Base-by-base conservation (phyloP, 2,888 invertebrate genomes). In the Phasia obesa region DNA sequence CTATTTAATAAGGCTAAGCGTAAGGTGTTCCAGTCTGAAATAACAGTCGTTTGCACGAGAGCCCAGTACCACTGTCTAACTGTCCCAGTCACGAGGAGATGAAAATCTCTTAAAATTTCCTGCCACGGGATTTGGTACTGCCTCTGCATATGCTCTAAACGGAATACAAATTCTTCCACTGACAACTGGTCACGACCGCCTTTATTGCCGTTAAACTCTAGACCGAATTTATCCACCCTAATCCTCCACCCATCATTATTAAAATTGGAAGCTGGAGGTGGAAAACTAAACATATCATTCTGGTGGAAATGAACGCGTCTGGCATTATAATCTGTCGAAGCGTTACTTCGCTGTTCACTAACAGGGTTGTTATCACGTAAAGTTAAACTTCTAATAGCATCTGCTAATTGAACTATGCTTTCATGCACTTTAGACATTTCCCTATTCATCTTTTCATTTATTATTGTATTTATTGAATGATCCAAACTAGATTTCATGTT, bases 61-160 rank as follows among this genome's bases (percentile, higher is more conserved):
- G n/a, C n/a, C n/a, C n/a, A n/a, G n/a, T 53, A 69, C 70, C 70
- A 57, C 5, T 59, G 23, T 11, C 7, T 4, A 2, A 35, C 69
- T 1, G 51, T 27, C 13, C 69, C 69, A 2, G 38, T 4, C 6
- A 70, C 27, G 4, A 69, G 19, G 2, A 23, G n/a, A 7, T 69
- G 69, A 25, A 69, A 69, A 42, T 70, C 57, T n/a, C 4, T 31
- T 13, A 27, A 57, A 9, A 70, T 42, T 23, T 70, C 55, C 15
- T 15, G 15, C 57, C 70, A 70, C 2, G 42, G 70, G 2, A 70
- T 27, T 13, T 15, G n/a, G 13, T 70, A 57, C 11, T 47, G 47
- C n/a, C 15, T 11, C 25, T 70, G 59, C n/a, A 70, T 15, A 23
- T 44, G 55, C 23, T 70, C 47, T 13, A 70, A n/a, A 4, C 70